A percentile compares a stretch with the other conserved stretches of the same genome.
These are phyloP conservation scores for Eptesicus fuscus DNA, from an alignment of 2,113 vertebrate genomes.

Conservation along the genomic window DNA sequence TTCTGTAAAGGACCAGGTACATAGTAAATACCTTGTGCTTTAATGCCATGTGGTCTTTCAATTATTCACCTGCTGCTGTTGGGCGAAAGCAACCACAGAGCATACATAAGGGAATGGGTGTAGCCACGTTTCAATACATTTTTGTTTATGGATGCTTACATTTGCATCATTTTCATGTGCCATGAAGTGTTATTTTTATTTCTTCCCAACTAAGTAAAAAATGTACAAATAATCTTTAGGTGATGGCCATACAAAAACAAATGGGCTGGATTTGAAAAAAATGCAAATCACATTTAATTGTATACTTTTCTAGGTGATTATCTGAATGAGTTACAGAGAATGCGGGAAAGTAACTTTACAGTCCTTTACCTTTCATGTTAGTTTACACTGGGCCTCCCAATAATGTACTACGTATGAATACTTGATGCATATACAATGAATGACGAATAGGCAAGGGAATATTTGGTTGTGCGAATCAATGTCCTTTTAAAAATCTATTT, in stretches of 20 bases:
- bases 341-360: background rate
- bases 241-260: background rate
- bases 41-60: background rate
- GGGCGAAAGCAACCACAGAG: background rate
- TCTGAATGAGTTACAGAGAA: background rate
- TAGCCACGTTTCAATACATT: background rate
- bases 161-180: background rate
- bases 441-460: background rate
- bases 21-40: background rate
- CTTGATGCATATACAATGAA: background rate
- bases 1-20: background rate
- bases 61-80: background rate
- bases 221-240: background rate
- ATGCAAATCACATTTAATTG: background rate
- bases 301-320: background rate
- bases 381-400: background rate
- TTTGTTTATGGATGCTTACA: background rate
- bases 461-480: slow-evolving; percentile 27
- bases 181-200: background rate
- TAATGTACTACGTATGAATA: background rate
- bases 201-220: background rate
- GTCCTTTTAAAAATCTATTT: slow-evolving; percentile 23
- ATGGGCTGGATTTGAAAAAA: background rate
- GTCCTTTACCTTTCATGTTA: background rate
- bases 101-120: background rate